Percentiles rank a stretch among this genome's conserved stretches.
These are phyloP conservation scores for Nomada goodeniana DNA, from an alignment of 2,888 invertebrate species.

Conservation along the genomic window DNA sequence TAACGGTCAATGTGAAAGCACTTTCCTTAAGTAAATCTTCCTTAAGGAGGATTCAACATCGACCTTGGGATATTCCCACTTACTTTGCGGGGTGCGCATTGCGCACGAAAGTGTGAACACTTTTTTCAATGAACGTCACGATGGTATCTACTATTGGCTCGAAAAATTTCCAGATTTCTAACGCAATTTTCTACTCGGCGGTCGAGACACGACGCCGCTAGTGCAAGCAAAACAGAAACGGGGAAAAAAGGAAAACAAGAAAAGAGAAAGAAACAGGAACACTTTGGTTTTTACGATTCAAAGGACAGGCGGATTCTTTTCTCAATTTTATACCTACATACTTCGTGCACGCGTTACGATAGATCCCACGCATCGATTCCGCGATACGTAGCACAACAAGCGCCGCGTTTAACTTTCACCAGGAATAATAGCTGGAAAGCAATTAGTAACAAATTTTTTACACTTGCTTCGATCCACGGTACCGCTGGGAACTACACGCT, in stretches of 20 bases:
- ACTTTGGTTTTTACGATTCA: neutral
- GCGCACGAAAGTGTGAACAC: conserved; percentile 70
- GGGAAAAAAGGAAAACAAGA: neutral
- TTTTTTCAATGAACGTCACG: conserved; percentile 6
- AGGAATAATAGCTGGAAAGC: conserved; percentile 38
- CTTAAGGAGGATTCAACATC: conserved; percentile 17
- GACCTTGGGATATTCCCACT: conserved; percentile 66
- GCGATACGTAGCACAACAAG: neutral
- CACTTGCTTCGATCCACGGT: neutral
- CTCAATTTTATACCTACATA: neutral
- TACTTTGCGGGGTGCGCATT: conserved; percentile 57
- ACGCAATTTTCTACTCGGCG: conserved; percentile 24
- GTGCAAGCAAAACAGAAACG: too few relatives aligned
- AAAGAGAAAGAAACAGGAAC: too few relatives aligned
- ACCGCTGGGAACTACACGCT: conserved; percentile 20
- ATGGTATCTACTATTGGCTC: neutral
- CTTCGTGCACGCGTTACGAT: neutral
- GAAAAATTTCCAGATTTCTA: conserved; percentile 12
- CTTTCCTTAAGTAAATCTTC: neutral
- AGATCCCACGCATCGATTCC: neutral
- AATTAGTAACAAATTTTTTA: conserved; percentile 56
- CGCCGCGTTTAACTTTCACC: conserved; percentile 41
- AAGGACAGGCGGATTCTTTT: neutral
- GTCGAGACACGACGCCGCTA: neutral
- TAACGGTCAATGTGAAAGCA: conserved; percentile 36